A percentile compares a stretch with the other conserved stretches of the same genome.
Conservation (phyloP, 2,113 vertebrate species). For the Ictalurus punctatus region DNA sequence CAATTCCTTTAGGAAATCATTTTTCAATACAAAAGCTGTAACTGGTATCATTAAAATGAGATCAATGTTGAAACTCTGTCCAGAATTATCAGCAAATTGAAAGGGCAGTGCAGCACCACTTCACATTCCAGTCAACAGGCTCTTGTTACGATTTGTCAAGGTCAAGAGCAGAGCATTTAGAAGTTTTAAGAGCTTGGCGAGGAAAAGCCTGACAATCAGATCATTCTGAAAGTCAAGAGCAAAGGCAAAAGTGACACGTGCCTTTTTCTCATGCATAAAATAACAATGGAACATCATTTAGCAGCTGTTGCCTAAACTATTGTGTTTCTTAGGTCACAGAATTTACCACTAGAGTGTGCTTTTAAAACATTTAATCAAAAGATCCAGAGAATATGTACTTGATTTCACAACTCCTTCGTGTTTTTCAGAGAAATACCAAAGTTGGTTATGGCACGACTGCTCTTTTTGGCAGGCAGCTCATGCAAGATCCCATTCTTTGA, state of each 20-base stretch:
- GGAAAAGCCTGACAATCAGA: conserved; percentile 41
- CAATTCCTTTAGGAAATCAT: neutral
- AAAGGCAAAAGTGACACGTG: conserved; percentile 31
- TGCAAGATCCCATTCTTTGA: conserved; percentile 46
- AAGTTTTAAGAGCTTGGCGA: conserved; percentile 38
- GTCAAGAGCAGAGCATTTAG: conserved; percentile 47
- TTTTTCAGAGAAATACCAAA: conserved; percentile 34
- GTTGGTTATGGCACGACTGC: neutral
- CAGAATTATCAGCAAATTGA: conserved; percentile 23
- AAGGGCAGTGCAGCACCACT: conserved; percentile 40
- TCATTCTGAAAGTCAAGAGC: conserved; percentile 52
- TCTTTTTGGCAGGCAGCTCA: conserved; percentile 18
- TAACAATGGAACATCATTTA: conserved; percentile 45
- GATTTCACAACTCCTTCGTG: conserved; percentile 16
- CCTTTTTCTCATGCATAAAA: conserved; percentile 46
- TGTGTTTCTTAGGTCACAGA: conserved; percentile 24
- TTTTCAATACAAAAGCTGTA: neutral
- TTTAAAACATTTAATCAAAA: conserved; percentile 36
- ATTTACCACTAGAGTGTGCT: conserved; percentile 34
- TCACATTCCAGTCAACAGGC: conserved; percentile 44
- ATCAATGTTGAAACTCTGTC: conserved; percentile 15
- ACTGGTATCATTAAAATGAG: conserved; percentile 5
- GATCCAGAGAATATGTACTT: conserved; percentile 3
- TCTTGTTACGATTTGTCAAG: conserved; percentile 50
- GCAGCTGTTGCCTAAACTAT: conserved; percentile 34